Evolutionary conservation across 1,140 invertebrate genomes (phyloP).

Genomic region (Pseudomyrmex pallidus): DNA sequence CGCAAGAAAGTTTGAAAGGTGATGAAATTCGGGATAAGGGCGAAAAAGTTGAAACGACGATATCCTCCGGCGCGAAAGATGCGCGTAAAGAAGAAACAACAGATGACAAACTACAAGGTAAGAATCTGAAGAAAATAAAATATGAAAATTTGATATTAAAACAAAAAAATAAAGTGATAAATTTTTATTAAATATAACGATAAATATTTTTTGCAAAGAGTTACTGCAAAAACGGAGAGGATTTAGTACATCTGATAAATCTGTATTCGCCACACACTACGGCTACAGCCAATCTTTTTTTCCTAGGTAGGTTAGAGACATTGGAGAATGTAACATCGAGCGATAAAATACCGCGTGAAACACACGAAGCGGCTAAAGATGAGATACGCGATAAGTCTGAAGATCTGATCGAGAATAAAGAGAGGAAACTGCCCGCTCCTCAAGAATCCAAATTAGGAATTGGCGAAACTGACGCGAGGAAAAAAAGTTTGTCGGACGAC

Average conservation of each 20-base stretch:
- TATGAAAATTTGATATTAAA: no score
- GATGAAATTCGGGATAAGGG: slow-evolving; percentile 67
- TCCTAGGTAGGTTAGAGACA: slow-evolving; percentile 62
- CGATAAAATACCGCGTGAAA: neutral
- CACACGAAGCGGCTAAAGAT: neutral
- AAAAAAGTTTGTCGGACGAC: slow-evolving; percentile 39
- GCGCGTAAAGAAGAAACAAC: neutral
- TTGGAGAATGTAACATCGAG: slow-evolving; percentile 6
- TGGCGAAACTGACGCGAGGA: neutral
- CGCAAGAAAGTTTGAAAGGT: slow-evolving; percentile 80
- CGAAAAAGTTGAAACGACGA: slow-evolving; percentile 40
- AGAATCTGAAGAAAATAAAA: slow-evolving; percentile 24
- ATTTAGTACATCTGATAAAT: slow-evolving; percentile 24
- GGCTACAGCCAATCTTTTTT: slow-evolving; percentile 65
- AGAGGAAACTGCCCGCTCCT: neutral
- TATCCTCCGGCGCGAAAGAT: neutral
- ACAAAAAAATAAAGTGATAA: slow-evolving; percentile 1
- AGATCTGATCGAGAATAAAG: neutral
- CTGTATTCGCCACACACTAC: neutral
- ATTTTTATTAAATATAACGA: neutral
- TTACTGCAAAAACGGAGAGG: no score
- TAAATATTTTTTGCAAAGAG: neutral
- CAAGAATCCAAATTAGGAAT: no score
- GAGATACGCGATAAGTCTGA: neutral
- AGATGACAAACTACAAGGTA: slow-evolving; percentile 25